A percentile compares a stretch with the other conserved stretches of the same genome.
phyloP scores from a whole-genome alignment of 2,113 vertebrate genomes.

The Paratilapia polleni region DNA sequence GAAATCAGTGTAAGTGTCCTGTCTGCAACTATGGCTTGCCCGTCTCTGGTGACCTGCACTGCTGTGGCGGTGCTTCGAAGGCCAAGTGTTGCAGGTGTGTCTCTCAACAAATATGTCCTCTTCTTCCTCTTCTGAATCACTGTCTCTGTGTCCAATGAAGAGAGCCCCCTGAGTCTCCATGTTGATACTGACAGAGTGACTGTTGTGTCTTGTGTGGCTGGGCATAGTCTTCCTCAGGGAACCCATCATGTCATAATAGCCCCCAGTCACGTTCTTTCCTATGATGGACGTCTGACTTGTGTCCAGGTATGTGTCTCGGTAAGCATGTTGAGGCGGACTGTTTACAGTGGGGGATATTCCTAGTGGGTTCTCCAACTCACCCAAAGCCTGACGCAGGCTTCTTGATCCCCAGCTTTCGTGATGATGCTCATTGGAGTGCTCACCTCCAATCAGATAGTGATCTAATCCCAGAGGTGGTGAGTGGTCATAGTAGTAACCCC shows the following conservation, averaged over 20 bases:
- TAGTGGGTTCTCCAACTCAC: slow-evolving; percentile 85
- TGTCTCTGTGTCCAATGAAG: slow-evolving; percentile 72
- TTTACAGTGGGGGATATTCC: slow-evolving; percentile 73
- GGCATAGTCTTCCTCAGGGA: slow-evolving; percentile 84
- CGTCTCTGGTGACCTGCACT: slow-evolving; percentile 57
- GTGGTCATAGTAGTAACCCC: slow-evolving; percentile 80
- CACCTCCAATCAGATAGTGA: slow-evolving; percentile 73
- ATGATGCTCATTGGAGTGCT: slow-evolving; percentile 58
- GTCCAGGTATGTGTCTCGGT: slow-evolving; percentile 73
- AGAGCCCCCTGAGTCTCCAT: slow-evolving; percentile 73
- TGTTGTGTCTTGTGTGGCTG: slow-evolving; percentile 62
- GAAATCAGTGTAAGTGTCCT: slow-evolving; percentile 75
- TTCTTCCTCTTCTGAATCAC: slow-evolving; percentile 73
- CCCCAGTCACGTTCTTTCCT: slow-evolving; percentile 48
- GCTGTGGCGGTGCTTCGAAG: slow-evolving; percentile 80
- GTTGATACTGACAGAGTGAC: slow-evolving; percentile 76
- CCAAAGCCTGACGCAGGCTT: slow-evolving; percentile 77
- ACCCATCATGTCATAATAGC: slow-evolving; percentile 85
- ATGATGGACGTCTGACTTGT: slow-evolving; percentile 58
- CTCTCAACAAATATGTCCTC: slow-evolving; percentile 70
- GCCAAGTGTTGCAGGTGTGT: slow-evolving; percentile 83
- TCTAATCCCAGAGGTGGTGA: slow-evolving; percentile 70
- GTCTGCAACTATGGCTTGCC: slow-evolving; percentile 63
- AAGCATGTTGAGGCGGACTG: slow-evolving; percentile 60
- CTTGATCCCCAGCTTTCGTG: slow-evolving; percentile 81